Evolutionary conservation across 2,888 invertebrate genomes (phyloP).

Genomic region (Nesidiocoris tenuis): DNA sequence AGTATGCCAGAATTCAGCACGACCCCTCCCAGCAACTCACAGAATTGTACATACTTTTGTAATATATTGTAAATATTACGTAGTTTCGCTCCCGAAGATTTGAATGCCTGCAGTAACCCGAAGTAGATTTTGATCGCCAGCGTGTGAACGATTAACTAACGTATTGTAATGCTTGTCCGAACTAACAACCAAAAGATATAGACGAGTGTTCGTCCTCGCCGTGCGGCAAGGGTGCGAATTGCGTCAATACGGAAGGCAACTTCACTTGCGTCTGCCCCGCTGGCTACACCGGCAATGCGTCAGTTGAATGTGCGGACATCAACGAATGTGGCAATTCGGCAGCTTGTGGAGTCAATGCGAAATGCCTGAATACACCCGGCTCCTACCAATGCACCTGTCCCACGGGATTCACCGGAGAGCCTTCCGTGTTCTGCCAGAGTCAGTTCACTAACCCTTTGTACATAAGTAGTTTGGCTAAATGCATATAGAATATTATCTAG

Average conservation of each 20-base stretch:
- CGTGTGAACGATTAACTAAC: constrained; percentile 24
- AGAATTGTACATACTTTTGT: constrained; percentile 22
- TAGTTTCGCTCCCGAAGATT: constrained; percentile 17
- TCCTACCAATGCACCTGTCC: constrained; percentile 76
- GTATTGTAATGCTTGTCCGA: constrained; percentile 22
- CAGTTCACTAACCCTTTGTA: constrained; percentile 45
- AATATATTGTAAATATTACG: constrained; percentile 32
- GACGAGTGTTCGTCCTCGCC: constrained; percentile 69
- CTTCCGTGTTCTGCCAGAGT: constrained; percentile 54
- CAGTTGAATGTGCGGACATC: constrained; percentile 62
- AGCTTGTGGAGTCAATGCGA: constrained; percentile 73
- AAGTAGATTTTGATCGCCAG: not conserved
- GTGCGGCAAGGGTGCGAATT: constrained; percentile 69
- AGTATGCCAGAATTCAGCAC: constrained; percentile 42
- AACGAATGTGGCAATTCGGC: constrained; percentile 69
- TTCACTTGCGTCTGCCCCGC: constrained; percentile 71
- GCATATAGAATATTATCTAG: constrained; percentile 3
- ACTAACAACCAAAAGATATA: constrained; percentile 60
- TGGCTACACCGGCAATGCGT: constrained; percentile 63
- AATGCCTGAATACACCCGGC: constrained; percentile 79
- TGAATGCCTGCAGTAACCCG: not conserved
- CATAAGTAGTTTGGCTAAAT: constrained; percentile 18
- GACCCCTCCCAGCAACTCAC: constrained; percentile 10
- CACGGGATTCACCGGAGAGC: constrained; percentile 72
- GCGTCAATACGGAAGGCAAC: constrained; percentile 73